Percentiles rank a stretch among this genome's conserved stretches.
phyloP scores from a whole-genome alignment of 1,140 invertebrate species.

The Pteromalus puparum region DNA sequence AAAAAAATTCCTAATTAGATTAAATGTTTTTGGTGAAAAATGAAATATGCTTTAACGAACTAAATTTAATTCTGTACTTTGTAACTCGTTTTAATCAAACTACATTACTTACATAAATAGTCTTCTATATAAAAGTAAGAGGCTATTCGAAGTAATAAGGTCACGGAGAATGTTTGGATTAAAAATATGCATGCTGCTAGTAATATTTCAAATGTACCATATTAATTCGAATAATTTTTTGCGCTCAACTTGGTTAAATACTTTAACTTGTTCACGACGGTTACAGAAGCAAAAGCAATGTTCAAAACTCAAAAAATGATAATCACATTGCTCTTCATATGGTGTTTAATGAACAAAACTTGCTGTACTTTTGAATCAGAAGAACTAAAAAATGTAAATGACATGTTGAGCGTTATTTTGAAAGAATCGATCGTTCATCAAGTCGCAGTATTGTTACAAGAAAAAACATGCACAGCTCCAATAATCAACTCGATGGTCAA shows the following conservation, averaged over 20 bases:
- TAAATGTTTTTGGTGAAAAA: too few species aligned
- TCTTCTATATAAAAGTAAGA: background rate
- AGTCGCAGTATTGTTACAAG: background rate
- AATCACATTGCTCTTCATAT: background rate
- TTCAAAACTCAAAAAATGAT: background rate
- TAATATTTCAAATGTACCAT: too few species aligned
- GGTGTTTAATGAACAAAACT: background rate
- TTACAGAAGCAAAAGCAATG: background rate
- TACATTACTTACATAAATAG: too few species aligned
- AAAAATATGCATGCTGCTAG: too few species aligned
- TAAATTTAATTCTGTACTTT: too few species aligned
- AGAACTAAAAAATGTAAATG: background rate
- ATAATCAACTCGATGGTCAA: background rate
- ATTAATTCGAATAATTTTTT: too few species aligned
- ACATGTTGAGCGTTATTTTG: background rate
- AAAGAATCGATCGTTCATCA: background rate
- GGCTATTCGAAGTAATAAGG: background rate
- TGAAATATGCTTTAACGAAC: too few species aligned
- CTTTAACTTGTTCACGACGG: background rate
- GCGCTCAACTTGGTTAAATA: background rate
- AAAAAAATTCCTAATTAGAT: too few species aligned
- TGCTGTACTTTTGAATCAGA: background rate
- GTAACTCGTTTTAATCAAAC: too few species aligned
- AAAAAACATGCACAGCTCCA: background rate
- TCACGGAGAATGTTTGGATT: too few species aligned